A percentile compares a stretch with the other conserved stretches of the same genome.
Conservation (phyloP, 92 coral and sea anemone genomes). For the Umimayanthus chanpuru region DNA sequence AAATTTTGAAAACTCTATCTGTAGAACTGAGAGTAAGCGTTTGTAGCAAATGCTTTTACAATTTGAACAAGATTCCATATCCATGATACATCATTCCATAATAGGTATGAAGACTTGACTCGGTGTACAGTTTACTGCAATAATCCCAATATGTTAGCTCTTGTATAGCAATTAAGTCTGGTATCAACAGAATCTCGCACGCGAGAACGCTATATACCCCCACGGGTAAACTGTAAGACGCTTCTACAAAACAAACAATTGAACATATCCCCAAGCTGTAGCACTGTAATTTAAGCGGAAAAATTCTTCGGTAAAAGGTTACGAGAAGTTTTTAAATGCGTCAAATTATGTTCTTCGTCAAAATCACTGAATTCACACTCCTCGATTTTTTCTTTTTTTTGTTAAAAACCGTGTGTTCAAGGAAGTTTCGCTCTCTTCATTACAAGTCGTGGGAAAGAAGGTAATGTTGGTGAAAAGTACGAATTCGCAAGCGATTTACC, state of each 20-base stretch:
- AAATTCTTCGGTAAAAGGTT: constrained; percentile 43
- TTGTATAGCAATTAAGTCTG: neutral
- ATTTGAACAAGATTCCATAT: neutral
- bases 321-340: constrained; percentile 8
- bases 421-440: constrained; percentile 8
- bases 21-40: neutral
- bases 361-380: constrained; percentile 5
- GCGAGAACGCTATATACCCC: constrained; percentile 35
- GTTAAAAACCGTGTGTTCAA: neutral
- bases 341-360: constrained; percentile 27
- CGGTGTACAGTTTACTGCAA: neutral
- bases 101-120: neutral
- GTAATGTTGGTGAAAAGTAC: constrained; percentile 32
- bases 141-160: neutral
- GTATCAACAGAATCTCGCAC: constrained; percentile 16
- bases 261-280: constrained; percentile 39
- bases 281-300: constrained; percentile 36
- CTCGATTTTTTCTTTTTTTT: neutral
- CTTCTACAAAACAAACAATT: constrained; percentile 3
- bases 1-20: neutral
- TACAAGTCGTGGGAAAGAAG: constrained; percentile 39
- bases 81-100: neutral
- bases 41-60: neutral
- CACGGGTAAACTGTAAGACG: constrained; percentile 14
- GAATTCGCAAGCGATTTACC: constrained; percentile 43